Base-by-base conservation (phyloP, 2,113 vertebrate species). In the Pipra filicauda region DNA sequence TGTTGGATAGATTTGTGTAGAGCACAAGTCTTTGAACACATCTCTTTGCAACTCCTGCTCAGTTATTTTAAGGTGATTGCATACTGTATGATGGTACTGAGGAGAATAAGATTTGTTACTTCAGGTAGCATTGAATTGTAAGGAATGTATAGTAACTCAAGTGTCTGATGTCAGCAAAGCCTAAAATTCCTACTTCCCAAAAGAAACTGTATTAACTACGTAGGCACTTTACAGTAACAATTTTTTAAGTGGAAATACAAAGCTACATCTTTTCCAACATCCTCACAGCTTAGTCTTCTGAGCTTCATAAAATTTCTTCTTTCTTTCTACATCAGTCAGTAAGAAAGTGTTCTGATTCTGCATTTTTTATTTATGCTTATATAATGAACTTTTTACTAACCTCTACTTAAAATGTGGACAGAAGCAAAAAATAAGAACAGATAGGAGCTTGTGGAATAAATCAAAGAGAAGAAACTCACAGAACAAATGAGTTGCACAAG, bases 281-380 rank as follows among this genome's bases (percentile, higher is more conserved):
- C 9, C 3, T 78, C 18, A 64, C 4, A 41, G 5, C 3, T 78
- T 66, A 81, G 33, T 33, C 19, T 17, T 77, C 51, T 22, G 20
- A 70, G 3, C 7, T 33, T 67, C n/a, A 59, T 31, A 82, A 83
- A 44, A 46, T 79, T 67, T 62, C 46, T 81, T 9, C 16, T 83
- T 73, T 79, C 35, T 13, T 59, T 78, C 11, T 54, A 78, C 11
- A 18, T 41, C 37, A 81, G 37, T 3, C n/a, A 77, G 23, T 15
- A 61, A 0, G 2, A 18, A 76, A 76, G 19, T 46, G 5, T 71
- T 89, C 12, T 0, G 0, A 65, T 43, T 41, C 8, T 57, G 9
- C 3, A 26, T 51, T 75, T 72, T 72, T 73, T 21, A 21, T 72
- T 88, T 65, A 58, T 44, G n/a, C 3, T 76, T 30, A 30, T 46